Percentiles rank a stretch among this genome's conserved stretches.
Evolutionary conservation across 2,888 invertebrate species (phyloP).

Genomic region (Nemoura dubitans): DNA sequence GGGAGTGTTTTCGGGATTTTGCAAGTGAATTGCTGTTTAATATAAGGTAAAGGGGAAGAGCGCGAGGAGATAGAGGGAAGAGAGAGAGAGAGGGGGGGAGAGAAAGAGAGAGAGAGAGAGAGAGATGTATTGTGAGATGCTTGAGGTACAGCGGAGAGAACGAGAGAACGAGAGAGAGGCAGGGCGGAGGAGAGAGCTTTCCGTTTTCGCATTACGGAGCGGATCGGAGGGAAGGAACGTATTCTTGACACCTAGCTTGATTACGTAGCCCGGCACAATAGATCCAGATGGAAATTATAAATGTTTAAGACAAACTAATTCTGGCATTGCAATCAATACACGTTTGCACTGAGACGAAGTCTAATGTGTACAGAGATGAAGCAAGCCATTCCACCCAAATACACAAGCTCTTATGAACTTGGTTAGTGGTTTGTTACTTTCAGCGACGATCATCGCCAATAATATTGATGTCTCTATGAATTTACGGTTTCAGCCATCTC

Average conservation of each 20-base stretch:
- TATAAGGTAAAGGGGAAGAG: slow-evolving; percentile 39
- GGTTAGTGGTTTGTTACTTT: too few species aligned
- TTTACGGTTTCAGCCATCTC: too few species aligned
- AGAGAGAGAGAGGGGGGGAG: not conserved
- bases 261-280: not conserved
- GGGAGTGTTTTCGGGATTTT: slow-evolving; percentile 43
- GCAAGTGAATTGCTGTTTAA: slow-evolving; percentile 38
- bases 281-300: not conserved
- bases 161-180: not conserved
- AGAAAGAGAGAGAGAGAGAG: not conserved
- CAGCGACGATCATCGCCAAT: too few species aligned
- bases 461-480: too few species aligned
- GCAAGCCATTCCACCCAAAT: too few species aligned
- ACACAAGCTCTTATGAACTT: too few species aligned
- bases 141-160: not conserved
- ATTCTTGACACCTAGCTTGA: slow-evolving; percentile 18
- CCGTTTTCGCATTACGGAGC: slow-evolving; percentile 13
- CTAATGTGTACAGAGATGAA: too few species aligned
- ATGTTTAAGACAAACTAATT: not conserved
- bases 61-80: not conserved
- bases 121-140: not conserved
- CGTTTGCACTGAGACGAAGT: too few species aligned
- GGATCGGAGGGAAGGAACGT: slow-evolving; percentile 17
- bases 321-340: not conserved
- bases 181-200: not conserved